Evolutionary conservation across 2,113 vertebrate species (phyloP).

Genomic region (Channa maculata): DNA sequence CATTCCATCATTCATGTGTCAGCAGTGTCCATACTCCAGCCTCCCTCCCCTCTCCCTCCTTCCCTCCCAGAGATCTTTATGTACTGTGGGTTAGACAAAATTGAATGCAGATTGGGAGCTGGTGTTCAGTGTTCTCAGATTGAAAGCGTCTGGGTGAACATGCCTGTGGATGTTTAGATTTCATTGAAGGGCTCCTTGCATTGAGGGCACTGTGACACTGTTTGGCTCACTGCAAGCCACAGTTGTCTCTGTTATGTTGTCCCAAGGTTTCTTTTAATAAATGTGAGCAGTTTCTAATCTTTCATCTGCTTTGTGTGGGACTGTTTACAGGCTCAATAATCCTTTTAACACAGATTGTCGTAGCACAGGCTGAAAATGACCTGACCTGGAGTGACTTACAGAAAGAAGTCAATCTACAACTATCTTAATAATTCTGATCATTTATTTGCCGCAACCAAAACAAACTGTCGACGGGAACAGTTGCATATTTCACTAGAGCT

Average conservation of each 20-base stretch:
- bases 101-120: conserved; percentile 47
- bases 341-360: neutral
- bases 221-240: neutral
- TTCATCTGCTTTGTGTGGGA: neutral
- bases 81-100: conserved; percentile 34
- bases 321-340: neutral
- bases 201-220: conserved; percentile 32
- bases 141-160: neutral
- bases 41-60: neutral
- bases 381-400: neutral
- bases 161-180: conserved; percentile 65
- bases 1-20: conserved; percentile 64
- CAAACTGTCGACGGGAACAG: too few species aligned
- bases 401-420: neutral
- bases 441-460: neutral
- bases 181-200: conserved; percentile 35
- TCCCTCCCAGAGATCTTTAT: conserved; percentile 18
- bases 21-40: conserved; percentile 40
- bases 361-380: neutral
- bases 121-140: neutral
- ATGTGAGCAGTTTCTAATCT: conserved; percentile 11
- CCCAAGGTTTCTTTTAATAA: conserved; percentile 7
- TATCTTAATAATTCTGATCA: neutral
- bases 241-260: conserved; percentile 12
- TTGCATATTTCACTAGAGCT: too few species aligned